phyloP scores from a whole-genome alignment of 2,797 vertebrate genomes.

The Lithobates sylvaticus region DNA sequence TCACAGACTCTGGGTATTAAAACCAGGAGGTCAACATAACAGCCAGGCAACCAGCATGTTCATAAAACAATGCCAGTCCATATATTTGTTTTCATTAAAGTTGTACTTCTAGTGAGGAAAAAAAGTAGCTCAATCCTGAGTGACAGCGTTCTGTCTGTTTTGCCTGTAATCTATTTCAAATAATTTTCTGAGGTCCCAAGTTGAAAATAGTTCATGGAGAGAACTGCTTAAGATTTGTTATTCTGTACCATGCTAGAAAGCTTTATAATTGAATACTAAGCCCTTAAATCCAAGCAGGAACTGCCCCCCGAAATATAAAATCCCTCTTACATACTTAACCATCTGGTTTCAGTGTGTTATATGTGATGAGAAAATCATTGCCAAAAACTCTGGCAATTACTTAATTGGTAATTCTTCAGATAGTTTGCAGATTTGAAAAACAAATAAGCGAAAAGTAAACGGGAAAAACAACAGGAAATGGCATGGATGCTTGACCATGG shows the following conservation, averaged over 20 bases:
- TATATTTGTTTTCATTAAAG: not conserved
- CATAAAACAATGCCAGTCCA: not conserved
- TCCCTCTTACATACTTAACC: not conserved
- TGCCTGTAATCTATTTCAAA: not conserved
- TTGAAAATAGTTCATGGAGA: not conserved
- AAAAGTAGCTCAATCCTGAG: not conserved
- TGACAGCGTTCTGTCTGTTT: not conserved
- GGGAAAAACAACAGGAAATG: constrained; percentile 35
- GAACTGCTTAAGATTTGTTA: constrained; percentile 1
- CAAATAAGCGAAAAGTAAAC: constrained; percentile 13
- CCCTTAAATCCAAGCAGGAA: constrained; percentile 1
- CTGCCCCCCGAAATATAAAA: constrained; percentile 14
- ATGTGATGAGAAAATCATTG: constrained; percentile 18
- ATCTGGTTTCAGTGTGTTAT: constrained; percentile 40
- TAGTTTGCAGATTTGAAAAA: not conserved
- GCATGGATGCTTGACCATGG: not conserved
- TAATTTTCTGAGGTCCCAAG: constrained; percentile 1
- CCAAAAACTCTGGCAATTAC: not conserved
- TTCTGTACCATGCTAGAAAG: not conserved
- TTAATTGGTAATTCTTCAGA: constrained; percentile 1
- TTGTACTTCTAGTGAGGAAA: no score
- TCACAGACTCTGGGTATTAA: no score
- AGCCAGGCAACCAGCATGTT: not conserved
- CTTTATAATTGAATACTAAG: constrained; percentile 35
- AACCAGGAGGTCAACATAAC: no score